phyloP scores from a whole-genome alignment of 2,797 vertebrate species.

The Eidolon dupreanum region DNA sequence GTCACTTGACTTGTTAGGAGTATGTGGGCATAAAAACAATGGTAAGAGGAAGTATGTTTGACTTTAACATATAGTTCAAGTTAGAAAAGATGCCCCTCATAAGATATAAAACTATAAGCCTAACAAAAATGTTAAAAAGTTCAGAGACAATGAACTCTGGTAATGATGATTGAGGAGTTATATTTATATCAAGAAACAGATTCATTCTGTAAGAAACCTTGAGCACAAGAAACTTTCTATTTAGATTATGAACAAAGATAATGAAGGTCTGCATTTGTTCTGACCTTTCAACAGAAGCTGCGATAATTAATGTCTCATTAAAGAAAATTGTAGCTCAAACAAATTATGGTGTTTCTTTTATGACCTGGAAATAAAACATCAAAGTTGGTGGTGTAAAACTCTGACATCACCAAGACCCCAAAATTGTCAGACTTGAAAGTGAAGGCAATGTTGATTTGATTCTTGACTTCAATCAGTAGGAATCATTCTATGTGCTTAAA shows the following conservation, averaged over 20 bases:
- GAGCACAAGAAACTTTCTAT: conserved; percentile 16
- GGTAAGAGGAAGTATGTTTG: not conserved
- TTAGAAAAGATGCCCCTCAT: conserved; percentile 5
- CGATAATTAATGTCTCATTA: conserved; percentile 32
- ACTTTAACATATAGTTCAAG: conserved; percentile 35
- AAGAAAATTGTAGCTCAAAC: conserved; percentile 32
- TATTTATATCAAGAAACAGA: conserved; percentile 37
- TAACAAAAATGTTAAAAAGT: conserved; percentile 36
- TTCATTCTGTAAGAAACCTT: not conserved
- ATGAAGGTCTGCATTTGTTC: conserved; percentile 39
- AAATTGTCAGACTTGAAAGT: conserved; percentile 3
- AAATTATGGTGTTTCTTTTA: conserved; percentile 33
- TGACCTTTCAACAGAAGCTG: conserved; percentile 40
- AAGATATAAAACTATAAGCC: not conserved
- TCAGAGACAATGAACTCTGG: conserved; percentile 37
- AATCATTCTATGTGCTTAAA: not conserved
- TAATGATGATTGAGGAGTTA: not conserved
- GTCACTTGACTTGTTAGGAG: conserved; percentile 6
- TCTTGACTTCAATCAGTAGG: not conserved
- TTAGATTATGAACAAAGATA: not conserved
- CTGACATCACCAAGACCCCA: not conserved
- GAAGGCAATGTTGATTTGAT: not conserved
- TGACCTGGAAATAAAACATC: conserved; percentile 51
- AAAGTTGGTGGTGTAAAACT: not conserved
- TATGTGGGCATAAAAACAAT: not conserved